Base-by-base conservation (phyloP, 92 coral and sea anemone species). In the Porites lobata region DNA sequence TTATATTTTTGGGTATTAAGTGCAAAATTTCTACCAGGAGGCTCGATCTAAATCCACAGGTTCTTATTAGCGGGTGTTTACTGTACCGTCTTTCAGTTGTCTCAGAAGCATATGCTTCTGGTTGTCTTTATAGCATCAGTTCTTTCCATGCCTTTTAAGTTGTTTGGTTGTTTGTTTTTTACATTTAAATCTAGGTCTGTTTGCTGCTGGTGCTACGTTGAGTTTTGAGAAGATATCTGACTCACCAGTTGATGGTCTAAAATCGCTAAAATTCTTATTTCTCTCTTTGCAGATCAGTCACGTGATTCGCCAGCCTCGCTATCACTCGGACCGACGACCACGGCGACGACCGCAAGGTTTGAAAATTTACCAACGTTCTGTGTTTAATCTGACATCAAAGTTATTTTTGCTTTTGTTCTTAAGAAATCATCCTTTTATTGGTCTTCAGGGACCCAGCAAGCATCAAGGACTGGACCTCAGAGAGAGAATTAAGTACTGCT, bases 401-500 rank as follows among this genome's bases (percentile, higher is more conserved):
- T 10, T 50, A 9, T 0, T 0, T 75, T 9, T 19, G 32, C 14
- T 24, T 24, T 0, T 57, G 11, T 24, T 12, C 15, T 17, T 75
- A 73, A 73, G 5, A 8, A 73, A 51, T 47, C 69, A 50, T 12
- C 21, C 9, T 74, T 18, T 29, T 72, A 3, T 72, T 76, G 43
- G 58, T 63, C 14, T 51, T 7, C 14, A 91, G 94, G 61, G 91
- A 82, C 20, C 87, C 92, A 13, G 87, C 87, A 3, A 89, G 90
- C 50, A 80, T 90, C 22, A 91, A 78, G 51, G 96, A 91, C 89
- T 95, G 98, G 98, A 87, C 94, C 58, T 88, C 98, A 26, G 93
- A 93, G 70, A 94, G 96, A 15, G 94, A 96, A 18, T 87, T 93
- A 19, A 93, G 92, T 83, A 92, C 92, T 71, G 96, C 95, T 72